These are phyloP conservation scores for Dryomyza anilis DNA, from an alignment of 2,888 invertebrate genomes.

Conservation along the genomic window DNA sequence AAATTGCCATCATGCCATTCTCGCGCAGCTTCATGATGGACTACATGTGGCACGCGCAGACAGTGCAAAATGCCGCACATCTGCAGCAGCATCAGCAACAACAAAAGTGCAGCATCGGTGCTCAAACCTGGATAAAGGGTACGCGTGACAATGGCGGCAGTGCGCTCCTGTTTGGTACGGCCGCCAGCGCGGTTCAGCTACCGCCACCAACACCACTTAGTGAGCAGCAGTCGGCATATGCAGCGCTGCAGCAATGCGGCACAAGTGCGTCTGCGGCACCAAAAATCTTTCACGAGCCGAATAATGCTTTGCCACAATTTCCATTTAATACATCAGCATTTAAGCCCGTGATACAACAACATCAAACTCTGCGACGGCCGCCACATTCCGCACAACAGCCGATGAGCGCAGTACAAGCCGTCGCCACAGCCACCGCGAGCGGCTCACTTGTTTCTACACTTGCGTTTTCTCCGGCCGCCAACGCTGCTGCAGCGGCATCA, in stretches of 20 bases:
- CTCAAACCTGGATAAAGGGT: slow-evolving; percentile 69
- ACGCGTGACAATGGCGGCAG: slow-evolving; percentile 34
- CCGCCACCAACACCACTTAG: neutral
- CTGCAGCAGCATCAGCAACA: slow-evolving; percentile 33
- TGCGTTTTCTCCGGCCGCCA: slow-evolving; percentile 33
- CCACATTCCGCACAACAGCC: neutral
- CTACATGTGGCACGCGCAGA: slow-evolving; percentile 77
- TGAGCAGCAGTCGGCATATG: neutral
- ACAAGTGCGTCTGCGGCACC: neutral
- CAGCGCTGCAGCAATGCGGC: neutral
- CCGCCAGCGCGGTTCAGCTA: neutral
- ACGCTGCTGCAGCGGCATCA: slow-evolving; percentile 31
- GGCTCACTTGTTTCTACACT: neutral
- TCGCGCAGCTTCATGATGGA: slow-evolving; percentile 75
- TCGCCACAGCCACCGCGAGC: neutral
- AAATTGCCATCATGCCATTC: slow-evolving; percentile 63
- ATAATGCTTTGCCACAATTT: slow-evolving; percentile 46
- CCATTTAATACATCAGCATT: slow-evolving; percentile 46
- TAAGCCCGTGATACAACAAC: slow-evolving; percentile 44
- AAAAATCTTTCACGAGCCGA: neutral
- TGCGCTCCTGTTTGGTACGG: slow-evolving; percentile 42
- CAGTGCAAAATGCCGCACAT: slow-evolving; percentile 42
- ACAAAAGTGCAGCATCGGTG: slow-evolving; percentile 40
- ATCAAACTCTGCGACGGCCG: slow-evolving; percentile 16
- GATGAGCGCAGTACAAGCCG: neutral